A percentile compares a stretch with the other conserved stretches of the same genome.
Evolutionary conservation across 2,888 invertebrate genomes (phyloP).

Genomic region (Actias luna): DNA sequence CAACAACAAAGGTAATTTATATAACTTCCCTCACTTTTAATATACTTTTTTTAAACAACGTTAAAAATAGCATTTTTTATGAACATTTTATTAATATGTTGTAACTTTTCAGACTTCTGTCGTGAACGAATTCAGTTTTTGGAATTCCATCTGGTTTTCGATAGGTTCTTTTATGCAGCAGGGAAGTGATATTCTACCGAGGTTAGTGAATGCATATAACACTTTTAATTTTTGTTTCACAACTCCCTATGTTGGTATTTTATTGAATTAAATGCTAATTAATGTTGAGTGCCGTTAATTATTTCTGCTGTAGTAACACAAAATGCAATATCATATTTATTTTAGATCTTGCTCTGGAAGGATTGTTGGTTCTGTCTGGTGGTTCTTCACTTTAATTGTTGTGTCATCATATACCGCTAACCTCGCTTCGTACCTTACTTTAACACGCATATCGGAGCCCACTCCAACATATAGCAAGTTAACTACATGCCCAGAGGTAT

Average conservation of each 20-base stretch:
- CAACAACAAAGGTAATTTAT: constrained; percentile 50
- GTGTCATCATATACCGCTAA: constrained; percentile 99
- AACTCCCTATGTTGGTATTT: too few relatives aligned
- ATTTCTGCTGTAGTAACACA: too few relatives aligned
- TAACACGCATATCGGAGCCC: constrained; percentile 96
- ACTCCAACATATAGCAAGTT: constrained; percentile 81
- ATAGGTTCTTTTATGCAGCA: constrained; percentile 99
- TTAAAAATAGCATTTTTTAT: background rate
- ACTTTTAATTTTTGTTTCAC: background rate
- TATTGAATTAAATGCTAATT: background rate
- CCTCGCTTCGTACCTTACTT: constrained; percentile 96
- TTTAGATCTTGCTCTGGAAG: constrained; percentile 90
- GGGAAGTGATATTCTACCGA: constrained; percentile 97
- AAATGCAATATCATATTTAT: too few relatives aligned
- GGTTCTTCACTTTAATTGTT: constrained; percentile 98
- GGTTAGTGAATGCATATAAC: constrained; percentile 79
- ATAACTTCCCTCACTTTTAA: background rate
- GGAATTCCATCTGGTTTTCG: constrained; percentile 99
- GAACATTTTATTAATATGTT: background rate
- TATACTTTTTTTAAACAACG: background rate
- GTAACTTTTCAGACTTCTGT: constrained; percentile 81
- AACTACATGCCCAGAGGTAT: constrained; percentile 63
- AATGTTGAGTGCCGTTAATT: too few relatives aligned
- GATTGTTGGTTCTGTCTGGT: constrained; percentile 98
- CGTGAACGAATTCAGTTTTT: constrained; percentile 96